phyloP scores from a whole-genome alignment of 2,113 vertebrate genomes.

The Synchiropus splendidus region DNA sequence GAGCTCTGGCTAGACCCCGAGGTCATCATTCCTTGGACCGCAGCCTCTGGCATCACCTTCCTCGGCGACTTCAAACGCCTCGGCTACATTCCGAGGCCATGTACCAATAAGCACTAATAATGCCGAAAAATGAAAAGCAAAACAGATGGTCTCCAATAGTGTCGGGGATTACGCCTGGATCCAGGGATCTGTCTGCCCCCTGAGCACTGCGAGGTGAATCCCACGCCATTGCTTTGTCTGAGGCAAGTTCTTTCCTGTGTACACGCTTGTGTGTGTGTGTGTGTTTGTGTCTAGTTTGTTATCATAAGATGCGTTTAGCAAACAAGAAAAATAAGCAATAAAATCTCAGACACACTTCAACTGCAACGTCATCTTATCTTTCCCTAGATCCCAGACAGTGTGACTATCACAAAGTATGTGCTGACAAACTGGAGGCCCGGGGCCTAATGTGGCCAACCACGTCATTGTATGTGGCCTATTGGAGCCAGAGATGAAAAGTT shows the following conservation, averaged over 20 bases:
- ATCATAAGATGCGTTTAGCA: no score
- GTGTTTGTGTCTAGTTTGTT: no score
- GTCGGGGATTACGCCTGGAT: conserved; percentile 66
- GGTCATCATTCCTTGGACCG: conserved; percentile 69
- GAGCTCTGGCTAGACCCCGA: conserved; percentile 68
- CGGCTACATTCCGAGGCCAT: conserved; percentile 71
- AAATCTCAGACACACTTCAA: no score
- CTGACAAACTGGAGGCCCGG: no score
- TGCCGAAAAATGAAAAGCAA: conserved; percentile 76
- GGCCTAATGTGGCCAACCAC: no score
- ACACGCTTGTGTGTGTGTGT: no score
- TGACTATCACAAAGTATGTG: no score
- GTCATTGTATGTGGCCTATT: no score
- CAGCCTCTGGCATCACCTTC: conserved; percentile 70
- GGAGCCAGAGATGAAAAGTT: no score
- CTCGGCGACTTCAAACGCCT: conserved; percentile 72
- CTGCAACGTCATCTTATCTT: no score
- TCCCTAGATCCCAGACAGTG: no score
- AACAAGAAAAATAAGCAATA: no score
- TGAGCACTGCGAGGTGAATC: conserved; percentile 59
- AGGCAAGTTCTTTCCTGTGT: conserved; percentile 9
- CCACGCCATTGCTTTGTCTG: conserved; percentile 48
- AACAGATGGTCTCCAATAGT: conserved; percentile 77
- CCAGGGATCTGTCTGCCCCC: conserved; percentile 67
- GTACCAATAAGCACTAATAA: conserved; percentile 83